Evolutionary conservation across 2,888 invertebrate genomes (phyloP).

Genomic region (Parnassius apollo): DNA sequence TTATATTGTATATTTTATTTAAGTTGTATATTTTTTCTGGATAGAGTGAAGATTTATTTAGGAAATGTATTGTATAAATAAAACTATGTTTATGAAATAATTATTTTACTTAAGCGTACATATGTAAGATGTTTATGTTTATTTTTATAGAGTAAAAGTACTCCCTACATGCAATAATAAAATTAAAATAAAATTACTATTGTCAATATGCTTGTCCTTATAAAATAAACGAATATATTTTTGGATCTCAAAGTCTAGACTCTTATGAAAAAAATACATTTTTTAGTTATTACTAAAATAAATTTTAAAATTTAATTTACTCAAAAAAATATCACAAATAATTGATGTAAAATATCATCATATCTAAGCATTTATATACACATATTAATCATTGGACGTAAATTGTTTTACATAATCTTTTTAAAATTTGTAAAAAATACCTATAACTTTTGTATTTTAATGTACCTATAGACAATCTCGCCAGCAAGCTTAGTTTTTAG

Average conservation of each 20-base stretch:
- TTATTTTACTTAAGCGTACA: conserved; percentile 26
- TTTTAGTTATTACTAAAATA: too few species aligned
- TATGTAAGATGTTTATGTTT: conserved; percentile 20
- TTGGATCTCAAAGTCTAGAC: neutral
- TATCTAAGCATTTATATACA: conserved; percentile 29
- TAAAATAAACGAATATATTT: conserved; percentile 8
- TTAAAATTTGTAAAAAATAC: conserved; percentile 20
- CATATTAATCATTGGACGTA: conserved; percentile 33
- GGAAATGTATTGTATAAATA: conserved; percentile 12
- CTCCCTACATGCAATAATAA: conserved; percentile 13
- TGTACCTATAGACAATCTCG: conserved; percentile 5
- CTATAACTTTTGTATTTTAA: neutral
- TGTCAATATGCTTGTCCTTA: conserved; percentile 9
- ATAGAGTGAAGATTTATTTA: neutral
- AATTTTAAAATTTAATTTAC: conserved; percentile 4
- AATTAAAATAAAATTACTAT: conserved; percentile 16
- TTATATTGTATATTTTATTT: too few species aligned
- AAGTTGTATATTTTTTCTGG: neutral
- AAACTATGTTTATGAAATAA: conserved; percentile 19
- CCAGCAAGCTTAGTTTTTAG: conserved; percentile 17
- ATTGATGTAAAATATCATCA: conserved; percentile 32
- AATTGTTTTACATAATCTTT: conserved; percentile 19
- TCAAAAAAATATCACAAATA: conserved; percentile 37
- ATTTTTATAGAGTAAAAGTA: neutral
- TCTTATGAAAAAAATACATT: too few species aligned